Base-by-base conservation (phyloP, 2,113 vertebrate species). In the Ondatra zibethicus region DNA sequence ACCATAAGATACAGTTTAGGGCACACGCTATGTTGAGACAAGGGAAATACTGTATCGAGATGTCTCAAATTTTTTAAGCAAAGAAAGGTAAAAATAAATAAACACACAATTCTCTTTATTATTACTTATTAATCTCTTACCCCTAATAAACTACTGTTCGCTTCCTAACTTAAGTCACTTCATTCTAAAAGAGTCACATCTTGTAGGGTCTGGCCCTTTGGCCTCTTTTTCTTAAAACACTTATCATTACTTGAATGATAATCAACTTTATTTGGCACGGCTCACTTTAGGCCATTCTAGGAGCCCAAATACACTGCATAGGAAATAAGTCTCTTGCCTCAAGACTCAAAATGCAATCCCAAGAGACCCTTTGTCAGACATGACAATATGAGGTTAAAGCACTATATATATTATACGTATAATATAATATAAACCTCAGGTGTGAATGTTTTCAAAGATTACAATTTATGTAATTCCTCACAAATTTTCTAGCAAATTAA, bases 241-340 rank as follows among this genome's bases (percentile, higher is more conserved):
- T 88, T 47, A 77, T 50, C 31, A 82, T 96, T 29, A 92, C 23
- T 68, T 66, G 47, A 96, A 88, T 81, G 33, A 82, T 72, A 19
- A 1, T 4, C 63, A 42, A 45, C 25, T 73, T 65, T 85, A 61
- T 66, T 85, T 73, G 61, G 29, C 29, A 80, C 14, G 42, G n/a
- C 78, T 31, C 27, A 63, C 19, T 84, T 45, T 73, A 55, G 9
- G 66, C 55, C 94, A 21, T 50, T 73, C 45, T 78, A 19, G 87
- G 93, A 52, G 31, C 92, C 75, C 93, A 84, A 97, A 52, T 92
- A 61, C 88, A 94, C 65, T 70, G 42, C 52, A 66, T 68, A 68
- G 23, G 88, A 65, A 88, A 33, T 55, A 65, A 50, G 11, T 27
- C 50, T 27, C 25, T 63, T 63, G n/a, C 27, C 12, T 84, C 19